Percentiles rank a stretch among this genome's conserved stretches.
These are phyloP conservation scores for Labeo catla DNA, from an alignment of 2,113 vertebrate genomes.

Conservation along the genomic window DNA sequence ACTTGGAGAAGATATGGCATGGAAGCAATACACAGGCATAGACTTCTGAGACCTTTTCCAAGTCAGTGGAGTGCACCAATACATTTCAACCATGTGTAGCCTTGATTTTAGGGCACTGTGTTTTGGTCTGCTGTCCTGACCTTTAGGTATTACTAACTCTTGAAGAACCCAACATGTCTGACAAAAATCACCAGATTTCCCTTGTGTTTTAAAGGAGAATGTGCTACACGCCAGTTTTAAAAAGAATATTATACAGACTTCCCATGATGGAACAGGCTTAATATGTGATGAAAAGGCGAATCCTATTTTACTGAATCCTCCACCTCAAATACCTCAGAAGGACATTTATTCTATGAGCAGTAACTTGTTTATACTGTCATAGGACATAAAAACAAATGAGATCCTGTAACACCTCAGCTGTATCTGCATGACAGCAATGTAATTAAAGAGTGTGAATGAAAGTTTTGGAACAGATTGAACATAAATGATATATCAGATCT, in stretches of 20 bases:
- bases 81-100: conserved; percentile 37
- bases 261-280: not conserved
- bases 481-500: not conserved
- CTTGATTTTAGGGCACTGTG: conserved; percentile 19
- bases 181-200: conserved; percentile 6
- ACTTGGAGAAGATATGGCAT: conserved; percentile 35
- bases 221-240: conserved; percentile 21
- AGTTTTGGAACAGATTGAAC: not conserved
- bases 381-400: not conserved
- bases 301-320: not conserved
- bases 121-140: conserved; percentile 7
- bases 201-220: conserved; percentile 25
- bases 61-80: conserved; percentile 45
- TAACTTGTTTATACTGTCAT: not conserved
- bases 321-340: not conserved
- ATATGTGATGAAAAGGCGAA: not conserved
- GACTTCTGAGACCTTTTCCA: conserved; percentile 40
- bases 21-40: not conserved
- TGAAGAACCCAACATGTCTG: conserved; percentile 14
- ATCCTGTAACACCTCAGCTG: not conserved
- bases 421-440: not conserved
- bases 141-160: not conserved
- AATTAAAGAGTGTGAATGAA: not conserved
- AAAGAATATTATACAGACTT: not conserved
- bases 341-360: not conserved